Evolutionary conservation across 2,113 vertebrate species (phyloP).

Genomic region (Channa maculata): DNA sequence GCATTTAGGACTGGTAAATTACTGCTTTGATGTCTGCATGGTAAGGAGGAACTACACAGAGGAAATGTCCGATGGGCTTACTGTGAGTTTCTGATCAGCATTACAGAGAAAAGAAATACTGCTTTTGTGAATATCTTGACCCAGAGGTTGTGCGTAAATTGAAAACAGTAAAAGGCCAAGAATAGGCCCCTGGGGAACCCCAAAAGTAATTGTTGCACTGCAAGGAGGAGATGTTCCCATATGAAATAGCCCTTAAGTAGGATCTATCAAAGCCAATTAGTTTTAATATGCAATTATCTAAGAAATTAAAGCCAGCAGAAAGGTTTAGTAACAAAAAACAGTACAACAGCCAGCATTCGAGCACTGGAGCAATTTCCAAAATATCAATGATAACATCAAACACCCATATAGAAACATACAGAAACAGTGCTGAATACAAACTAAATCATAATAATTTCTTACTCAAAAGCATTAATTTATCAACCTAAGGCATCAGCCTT

Average conservation of each 20-base stretch:
- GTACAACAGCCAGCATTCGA: background rate
- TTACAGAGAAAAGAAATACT: conserved; percentile 29
- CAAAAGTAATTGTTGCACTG: conserved; percentile 32
- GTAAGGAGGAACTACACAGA: background rate
- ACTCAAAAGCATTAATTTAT: too few relatives aligned
- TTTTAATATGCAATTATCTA: conserved; percentile 30
- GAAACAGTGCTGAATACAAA: too few relatives aligned
- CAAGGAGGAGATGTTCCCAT: background rate
- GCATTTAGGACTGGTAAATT: conserved; percentile 1
- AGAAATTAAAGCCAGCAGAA: conserved; percentile 4
- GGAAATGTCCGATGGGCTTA: background rate
- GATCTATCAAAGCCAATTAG: conserved; percentile 9
- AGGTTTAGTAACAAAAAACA: background rate
- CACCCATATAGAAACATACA: background rate
- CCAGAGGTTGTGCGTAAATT: conserved; percentile 11
- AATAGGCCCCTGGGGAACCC: conserved; percentile 47
- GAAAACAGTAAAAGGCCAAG: conserved; percentile 39
- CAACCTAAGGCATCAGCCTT: too few relatives aligned
- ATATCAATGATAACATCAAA: background rate
- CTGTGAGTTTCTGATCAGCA: background rate
- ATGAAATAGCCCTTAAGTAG: background rate
- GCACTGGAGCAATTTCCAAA: background rate
- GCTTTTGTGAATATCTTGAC: conserved; percentile 17
- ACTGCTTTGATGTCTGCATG: background rate
- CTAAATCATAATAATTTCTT: too few relatives aligned